phyloP scores from a whole-genome alignment of 1,140 invertebrate genomes.

The Drosophila jambulina region DNA sequence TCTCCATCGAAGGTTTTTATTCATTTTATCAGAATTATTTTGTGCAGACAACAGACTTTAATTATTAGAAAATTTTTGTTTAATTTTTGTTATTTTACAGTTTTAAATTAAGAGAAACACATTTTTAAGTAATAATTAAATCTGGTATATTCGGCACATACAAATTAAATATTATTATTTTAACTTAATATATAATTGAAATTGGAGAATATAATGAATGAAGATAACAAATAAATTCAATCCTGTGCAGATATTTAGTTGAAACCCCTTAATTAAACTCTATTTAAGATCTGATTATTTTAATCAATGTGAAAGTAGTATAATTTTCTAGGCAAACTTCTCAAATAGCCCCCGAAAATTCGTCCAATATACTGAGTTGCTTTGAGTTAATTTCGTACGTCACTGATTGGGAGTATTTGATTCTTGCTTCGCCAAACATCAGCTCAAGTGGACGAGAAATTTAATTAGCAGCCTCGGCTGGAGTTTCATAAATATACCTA shows the following conservation, averaged over 20 bases:
- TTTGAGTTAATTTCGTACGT: not conserved
- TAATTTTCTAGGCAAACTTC: not conserved
- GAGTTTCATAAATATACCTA: conserved; percentile 23
- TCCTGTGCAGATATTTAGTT: not conserved
- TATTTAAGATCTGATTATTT: not conserved
- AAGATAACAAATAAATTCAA: not conserved
- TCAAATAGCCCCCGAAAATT: not conserved
- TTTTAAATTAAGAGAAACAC: too few species aligned
- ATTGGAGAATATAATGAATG: too few species aligned
- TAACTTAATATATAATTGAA: too few species aligned
- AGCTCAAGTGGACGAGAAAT: conserved; percentile 5
- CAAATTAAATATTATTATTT: too few species aligned
- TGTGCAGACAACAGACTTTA: too few species aligned
- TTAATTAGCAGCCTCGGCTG: not conserved
- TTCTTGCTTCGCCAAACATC: not conserved
- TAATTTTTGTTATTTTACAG: too few species aligned
- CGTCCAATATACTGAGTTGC: not conserved
- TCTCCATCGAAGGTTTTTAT: not conserved
- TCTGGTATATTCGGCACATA: too few species aligned
- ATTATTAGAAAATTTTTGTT: too few species aligned
- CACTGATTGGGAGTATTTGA: conserved; percentile 1
- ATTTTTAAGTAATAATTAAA: too few species aligned
- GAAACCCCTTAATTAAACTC: not conserved
- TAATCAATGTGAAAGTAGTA: not conserved
- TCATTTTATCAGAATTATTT: not conserved